Evolutionary conservation across 2,113 vertebrate species (phyloP).

Genomic region (Bungarus multicinctus): DNA sequence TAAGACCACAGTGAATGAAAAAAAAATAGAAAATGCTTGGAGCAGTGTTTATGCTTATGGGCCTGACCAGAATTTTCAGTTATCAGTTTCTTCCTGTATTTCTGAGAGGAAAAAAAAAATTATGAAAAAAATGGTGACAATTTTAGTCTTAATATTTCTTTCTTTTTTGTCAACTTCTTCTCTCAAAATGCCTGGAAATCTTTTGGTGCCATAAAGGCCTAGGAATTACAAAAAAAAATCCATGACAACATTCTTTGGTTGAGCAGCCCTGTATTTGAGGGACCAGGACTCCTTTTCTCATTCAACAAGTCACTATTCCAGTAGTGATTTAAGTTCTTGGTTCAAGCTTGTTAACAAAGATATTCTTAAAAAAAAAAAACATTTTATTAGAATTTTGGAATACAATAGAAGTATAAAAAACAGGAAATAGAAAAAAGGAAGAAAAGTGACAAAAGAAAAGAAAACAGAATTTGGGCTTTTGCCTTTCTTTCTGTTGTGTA

Average conservation of each 20-base stretch:
- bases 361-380: not conserved
- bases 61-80: not conserved
- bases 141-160: not conserved
- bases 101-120: not conserved
- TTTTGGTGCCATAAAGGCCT: too few species aligned
- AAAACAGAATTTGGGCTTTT: not conserved
- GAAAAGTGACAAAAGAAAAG: not conserved
- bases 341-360: not conserved
- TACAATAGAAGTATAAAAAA: not conserved
- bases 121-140: not conserved
- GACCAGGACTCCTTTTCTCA: not conserved
- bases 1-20: not conserved
- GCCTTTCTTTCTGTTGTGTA: not conserved
- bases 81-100: not conserved
- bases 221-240: not conserved
- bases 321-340: not conserved
- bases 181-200: not conserved
- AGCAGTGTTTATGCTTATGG: not conserved
- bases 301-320: not conserved
- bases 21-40: not conserved
- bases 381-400: not conserved
- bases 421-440: not conserved
- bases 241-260: not conserved
- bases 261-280: not conserved
- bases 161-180: not conserved